Conservation (phyloP, 2,113 vertebrate species). For the Clupea harengus region DNA sequence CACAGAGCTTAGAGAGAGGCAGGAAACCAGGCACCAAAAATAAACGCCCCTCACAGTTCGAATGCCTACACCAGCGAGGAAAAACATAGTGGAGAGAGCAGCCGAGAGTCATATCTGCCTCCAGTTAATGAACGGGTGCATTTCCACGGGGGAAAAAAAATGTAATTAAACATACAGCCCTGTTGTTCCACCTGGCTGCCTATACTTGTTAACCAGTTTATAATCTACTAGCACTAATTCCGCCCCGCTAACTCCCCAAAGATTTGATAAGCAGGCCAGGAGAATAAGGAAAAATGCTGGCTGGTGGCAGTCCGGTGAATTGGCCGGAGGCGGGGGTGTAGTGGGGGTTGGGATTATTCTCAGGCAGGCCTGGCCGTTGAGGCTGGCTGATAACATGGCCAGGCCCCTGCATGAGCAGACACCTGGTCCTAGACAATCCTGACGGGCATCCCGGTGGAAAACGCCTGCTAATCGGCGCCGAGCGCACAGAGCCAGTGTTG, state of each 20-base stretch:
- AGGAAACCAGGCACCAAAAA: constrained; percentile 45
- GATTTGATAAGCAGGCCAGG: constrained; percentile 29
- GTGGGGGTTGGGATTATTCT: constrained; percentile 61
- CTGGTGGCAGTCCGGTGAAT: constrained; percentile 27
- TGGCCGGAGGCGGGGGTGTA: constrained; percentile 24
- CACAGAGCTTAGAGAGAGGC: constrained; percentile 49
- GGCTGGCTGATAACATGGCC: constrained; percentile 64
- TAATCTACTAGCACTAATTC: constrained; percentile 39
- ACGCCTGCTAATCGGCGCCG: constrained; percentile 51
- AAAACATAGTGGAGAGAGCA: background rate
- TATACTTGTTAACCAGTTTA: constrained; percentile 45
- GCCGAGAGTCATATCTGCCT: background rate
- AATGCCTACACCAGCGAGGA: constrained; percentile 13
- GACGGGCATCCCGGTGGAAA: constrained; percentile 51
- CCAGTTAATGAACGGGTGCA: background rate
- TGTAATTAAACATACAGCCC: constrained; percentile 40
- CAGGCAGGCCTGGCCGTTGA: constrained; percentile 53
- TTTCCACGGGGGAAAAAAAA: background rate
- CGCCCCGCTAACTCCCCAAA: constrained; percentile 22
- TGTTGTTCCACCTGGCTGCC: constrained; percentile 37
- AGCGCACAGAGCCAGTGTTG: background rate
- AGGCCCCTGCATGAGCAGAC: constrained; percentile 55
- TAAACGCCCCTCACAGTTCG: constrained; percentile 39
- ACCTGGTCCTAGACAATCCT: constrained; percentile 61
- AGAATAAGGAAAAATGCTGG: constrained; percentile 22